phyloP scores from a whole-genome alignment of 1,140 invertebrate species.

The Calephelis virginiensis region DNA sequence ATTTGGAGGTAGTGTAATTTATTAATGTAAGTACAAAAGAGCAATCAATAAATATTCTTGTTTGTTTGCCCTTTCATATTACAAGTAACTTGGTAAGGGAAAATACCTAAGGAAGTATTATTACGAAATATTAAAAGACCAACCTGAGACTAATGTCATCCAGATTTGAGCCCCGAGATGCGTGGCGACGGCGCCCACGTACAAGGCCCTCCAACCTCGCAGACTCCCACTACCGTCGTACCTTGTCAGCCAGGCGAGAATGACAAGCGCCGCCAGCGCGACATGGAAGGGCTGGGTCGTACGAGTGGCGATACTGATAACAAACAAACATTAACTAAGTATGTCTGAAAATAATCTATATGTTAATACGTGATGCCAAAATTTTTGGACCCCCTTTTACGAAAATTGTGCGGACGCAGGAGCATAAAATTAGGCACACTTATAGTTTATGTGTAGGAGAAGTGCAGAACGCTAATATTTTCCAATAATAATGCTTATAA shows the following conservation, averaged over 20 bases:
- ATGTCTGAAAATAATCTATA: background rate
- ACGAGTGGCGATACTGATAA: conserved; percentile 81
- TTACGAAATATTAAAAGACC: conserved; percentile 26
- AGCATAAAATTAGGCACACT: no score
- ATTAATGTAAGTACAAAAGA: no score
- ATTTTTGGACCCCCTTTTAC: no score
- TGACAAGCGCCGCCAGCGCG: conserved; percentile 82
- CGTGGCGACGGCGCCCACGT: conserved; percentile 85
- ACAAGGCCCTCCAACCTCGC: conserved; percentile 79
- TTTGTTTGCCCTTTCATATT: no score
- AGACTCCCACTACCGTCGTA: conserved; percentile 48
- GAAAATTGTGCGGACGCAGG: no score
- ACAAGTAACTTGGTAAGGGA: background rate
- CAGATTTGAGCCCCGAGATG: conserved; percentile 91
- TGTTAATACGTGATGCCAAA: no score
- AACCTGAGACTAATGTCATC: conserved; percentile 94
- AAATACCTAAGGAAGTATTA: no score
- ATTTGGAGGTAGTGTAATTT: no score
- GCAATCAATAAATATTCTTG: no score
- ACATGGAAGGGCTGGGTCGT: conserved; percentile 88
- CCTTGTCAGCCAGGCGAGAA: conserved; percentile 80
- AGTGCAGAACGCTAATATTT: no score
- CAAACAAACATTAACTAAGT: background rate
- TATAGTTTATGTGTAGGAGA: no score
- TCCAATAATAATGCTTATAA: no score